These are phyloP conservation scores for Perca flavescens DNA, from an alignment of 2,113 vertebrate species.

Conservation along the genomic window DNA sequence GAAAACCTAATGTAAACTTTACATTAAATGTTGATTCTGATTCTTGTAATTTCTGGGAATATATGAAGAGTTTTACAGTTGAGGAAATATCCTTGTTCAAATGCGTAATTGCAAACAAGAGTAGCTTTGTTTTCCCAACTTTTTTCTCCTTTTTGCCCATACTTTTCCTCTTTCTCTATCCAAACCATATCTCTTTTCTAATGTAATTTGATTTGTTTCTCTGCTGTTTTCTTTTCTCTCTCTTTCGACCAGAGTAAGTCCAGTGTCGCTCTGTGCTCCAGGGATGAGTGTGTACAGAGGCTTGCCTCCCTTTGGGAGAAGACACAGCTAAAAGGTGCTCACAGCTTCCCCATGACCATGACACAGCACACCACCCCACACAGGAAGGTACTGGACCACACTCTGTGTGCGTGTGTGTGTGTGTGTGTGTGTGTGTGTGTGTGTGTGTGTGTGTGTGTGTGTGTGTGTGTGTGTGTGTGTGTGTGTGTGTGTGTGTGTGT, in stretches of 20 bases:
- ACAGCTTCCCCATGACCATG: slow-evolving; percentile 93
- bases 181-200: neutral
- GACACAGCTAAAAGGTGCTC: slow-evolving; percentile 86
- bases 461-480: slow-evolving; percentile 4
- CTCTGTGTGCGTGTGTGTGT: neutral
- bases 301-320: slow-evolving; percentile 92
- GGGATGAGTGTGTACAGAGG: slow-evolving; percentile 85
- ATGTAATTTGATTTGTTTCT: neutral
- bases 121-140: neutral
- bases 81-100: neutral
- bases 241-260: slow-evolving; percentile 84
- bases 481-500: neutral
- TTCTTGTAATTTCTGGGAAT: neutral
- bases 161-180: neutral
- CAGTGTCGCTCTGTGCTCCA: slow-evolving; percentile 86
- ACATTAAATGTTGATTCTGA: neutral
- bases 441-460: neutral
- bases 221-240: slow-evolving; percentile 7
- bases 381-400: slow-evolving; percentile 87
- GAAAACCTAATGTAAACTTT: neutral
- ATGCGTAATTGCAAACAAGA: neutral
- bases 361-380: slow-evolving; percentile 88
- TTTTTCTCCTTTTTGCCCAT: too few species aligned
- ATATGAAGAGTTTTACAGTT: neutral
- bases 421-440: slow-evolving; percentile 16